Evolutionary conservation across 2,888 invertebrate genomes (phyloP).

Genomic region (Andrena fulva): DNA sequence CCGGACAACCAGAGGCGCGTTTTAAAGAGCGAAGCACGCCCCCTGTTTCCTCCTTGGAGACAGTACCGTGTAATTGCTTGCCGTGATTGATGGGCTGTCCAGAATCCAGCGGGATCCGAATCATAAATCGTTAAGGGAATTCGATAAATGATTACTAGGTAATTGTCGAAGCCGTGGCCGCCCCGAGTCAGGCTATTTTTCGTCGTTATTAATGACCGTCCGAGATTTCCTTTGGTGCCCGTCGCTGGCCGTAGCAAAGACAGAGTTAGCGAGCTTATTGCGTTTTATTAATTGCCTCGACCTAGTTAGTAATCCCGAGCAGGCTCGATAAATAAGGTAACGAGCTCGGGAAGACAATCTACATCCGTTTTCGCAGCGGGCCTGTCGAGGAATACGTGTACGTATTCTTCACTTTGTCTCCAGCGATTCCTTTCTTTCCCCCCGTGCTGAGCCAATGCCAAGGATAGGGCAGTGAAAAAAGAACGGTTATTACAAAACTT

Average conservation of each 20-base stretch:
- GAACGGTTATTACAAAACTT: conserved; percentile 18
- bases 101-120: conserved; percentile 18
- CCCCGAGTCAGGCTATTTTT: conserved; percentile 24
- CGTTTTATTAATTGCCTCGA: conserved; percentile 71
- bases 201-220: conserved; percentile 50
- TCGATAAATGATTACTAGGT: conserved; percentile 48
- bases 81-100: conserved; percentile 26
- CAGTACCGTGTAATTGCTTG: conserved; percentile 23
- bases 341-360: conserved; percentile 29
- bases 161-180: conserved; percentile 33
- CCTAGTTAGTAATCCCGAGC: conserved; percentile 62
- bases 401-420: neutral
- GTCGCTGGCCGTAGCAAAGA: conserved; percentile 36
- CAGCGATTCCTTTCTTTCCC: neutral
- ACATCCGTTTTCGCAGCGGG: neutral
- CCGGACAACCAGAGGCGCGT: neutral
- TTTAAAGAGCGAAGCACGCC: conserved; percentile 11
- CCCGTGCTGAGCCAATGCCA: neutral
- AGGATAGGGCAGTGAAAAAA: conserved; percentile 5
- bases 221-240: conserved; percentile 27
- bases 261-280: conserved; percentile 63
- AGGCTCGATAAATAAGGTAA: conserved; percentile 59
- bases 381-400: neutral
- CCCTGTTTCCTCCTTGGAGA: neutral
- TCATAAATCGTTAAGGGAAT: conserved; percentile 40